Evolutionary conservation across 2,888 invertebrate species (phyloP).

Genomic region (Neoaliturus tenellus): DNA sequence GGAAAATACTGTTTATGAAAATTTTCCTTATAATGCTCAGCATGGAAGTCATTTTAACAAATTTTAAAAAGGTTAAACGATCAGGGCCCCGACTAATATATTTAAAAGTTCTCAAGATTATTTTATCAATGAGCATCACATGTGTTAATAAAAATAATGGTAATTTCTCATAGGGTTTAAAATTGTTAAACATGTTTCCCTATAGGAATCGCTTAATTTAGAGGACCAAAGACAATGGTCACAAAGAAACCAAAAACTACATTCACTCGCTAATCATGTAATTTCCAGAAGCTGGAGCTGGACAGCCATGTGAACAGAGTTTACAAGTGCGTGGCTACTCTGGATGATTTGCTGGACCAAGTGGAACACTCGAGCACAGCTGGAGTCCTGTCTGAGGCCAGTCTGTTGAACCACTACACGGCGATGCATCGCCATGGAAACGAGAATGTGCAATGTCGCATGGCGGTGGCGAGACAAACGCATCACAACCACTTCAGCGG

Average conservation of each 20-base stretch:
- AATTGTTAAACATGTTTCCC: background rate
- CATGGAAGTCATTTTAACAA: too few species aligned
- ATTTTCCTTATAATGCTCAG: too few species aligned
- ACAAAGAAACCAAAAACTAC: background rate
- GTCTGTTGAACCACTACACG: background rate
- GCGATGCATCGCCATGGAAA: background rate
- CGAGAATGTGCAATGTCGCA: constrained; percentile 14
- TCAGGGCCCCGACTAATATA: too few species aligned
- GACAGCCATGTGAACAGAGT: background rate
- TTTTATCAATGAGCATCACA: too few species aligned
- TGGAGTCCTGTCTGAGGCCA: constrained; percentile 27
- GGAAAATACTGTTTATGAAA: too few species aligned
- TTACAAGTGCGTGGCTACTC: constrained; percentile 4
- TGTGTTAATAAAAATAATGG: too few species aligned
- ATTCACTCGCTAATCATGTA: too few species aligned
- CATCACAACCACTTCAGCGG: constrained; percentile 28
- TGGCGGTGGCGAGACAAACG: constrained; percentile 10
- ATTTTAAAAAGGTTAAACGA: too few species aligned
- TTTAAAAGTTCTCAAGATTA: too few species aligned
- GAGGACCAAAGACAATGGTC: background rate
- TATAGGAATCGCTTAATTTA: background rate
- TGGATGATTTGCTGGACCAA: background rate
- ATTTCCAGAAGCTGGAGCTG: background rate
- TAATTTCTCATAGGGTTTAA: too few species aligned
- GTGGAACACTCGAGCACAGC: background rate